Evolutionary conservation across 2,888 invertebrate species (phyloP).

Genomic region (Acrobasis suavella): DNA sequence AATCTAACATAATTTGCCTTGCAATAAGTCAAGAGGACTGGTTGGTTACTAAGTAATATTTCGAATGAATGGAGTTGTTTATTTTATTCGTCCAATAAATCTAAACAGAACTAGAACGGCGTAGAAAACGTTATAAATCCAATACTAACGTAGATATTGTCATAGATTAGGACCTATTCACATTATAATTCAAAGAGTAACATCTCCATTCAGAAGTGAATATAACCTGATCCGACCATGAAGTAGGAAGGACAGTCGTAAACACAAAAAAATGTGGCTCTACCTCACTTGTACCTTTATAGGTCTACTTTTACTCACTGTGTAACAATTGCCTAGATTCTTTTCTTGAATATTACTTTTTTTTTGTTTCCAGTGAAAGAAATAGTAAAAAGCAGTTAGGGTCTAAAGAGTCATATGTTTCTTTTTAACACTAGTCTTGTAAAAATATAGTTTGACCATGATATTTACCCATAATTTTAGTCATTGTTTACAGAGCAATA

Average conservation of each 20-base stretch:
- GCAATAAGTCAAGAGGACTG: not conserved
- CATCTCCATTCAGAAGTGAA: slow-evolving; percentile 20
- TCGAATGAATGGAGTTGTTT: slow-evolving; percentile 1
- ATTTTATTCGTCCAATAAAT: not conserved
- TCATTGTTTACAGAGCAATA: too few species aligned
- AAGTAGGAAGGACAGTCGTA: slow-evolving; percentile 2
- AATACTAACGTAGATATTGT: slow-evolving; percentile 25
- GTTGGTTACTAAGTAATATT: not conserved
- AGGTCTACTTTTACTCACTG: slow-evolving; percentile 17
- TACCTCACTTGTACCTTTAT: slow-evolving; percentile 31
- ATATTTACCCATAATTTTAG: too few species aligned
- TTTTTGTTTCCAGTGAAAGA: slow-evolving; percentile 37
- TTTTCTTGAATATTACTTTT: slow-evolving; percentile 22
- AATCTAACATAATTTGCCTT: not conserved
- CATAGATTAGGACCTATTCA: slow-evolving; percentile 33
- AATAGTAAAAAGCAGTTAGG: slow-evolving; percentile 63
- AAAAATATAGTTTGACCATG: not conserved
- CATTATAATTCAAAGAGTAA: slow-evolving; percentile 23
- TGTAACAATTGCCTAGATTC: slow-evolving; percentile 59
- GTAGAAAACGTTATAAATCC: slow-evolving; percentile 12
- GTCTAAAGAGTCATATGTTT: slow-evolving; percentile 48
- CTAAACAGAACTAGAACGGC: not conserved
- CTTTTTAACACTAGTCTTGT: not conserved
- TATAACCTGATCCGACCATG: slow-evolving; percentile 14
- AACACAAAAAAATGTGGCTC: slow-evolving; percentile 21